A percentile compares a stretch with the other conserved stretches of the same genome.
These are phyloP conservation scores for Microctonus brassicae DNA, from an alignment of 2,888 invertebrate genomes.

Conservation along the genomic window DNA sequence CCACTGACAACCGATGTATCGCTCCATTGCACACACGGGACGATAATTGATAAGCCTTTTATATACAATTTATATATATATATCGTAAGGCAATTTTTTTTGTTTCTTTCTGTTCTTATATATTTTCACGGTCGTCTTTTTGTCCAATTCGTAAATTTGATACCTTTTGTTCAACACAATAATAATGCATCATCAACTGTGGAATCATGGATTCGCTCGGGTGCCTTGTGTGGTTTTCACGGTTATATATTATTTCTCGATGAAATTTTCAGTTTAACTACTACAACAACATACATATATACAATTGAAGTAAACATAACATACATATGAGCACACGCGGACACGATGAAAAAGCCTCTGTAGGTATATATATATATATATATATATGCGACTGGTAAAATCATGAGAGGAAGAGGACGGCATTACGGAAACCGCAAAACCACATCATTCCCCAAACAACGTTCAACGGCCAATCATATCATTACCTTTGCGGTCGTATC, in stretches of 20 bases:
- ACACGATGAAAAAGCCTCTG: slow-evolving; percentile 31
- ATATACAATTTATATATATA: slow-evolving; percentile 11
- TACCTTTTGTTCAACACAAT: slow-evolving; percentile 19
- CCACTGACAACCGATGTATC: slow-evolving; percentile 4
- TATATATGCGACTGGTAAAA: slow-evolving; percentile 8
- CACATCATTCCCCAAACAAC: slow-evolving; percentile 65
- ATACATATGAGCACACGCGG: slow-evolving; percentile 5
- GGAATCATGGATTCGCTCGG: slow-evolving; percentile 36
- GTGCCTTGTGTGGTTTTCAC: slow-evolving; percentile 33
- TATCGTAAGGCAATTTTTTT: background rate
- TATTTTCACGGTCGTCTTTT: slow-evolving; percentile 9
- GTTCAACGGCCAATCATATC: slow-evolving; percentile 67
- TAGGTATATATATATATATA: too few relatives aligned
- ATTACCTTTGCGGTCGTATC: slow-evolving; percentile 67
- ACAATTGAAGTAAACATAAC: background rate
- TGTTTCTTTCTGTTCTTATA: slow-evolving; percentile 7
- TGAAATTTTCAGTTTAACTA: slow-evolving; percentile 26
- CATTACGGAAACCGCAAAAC: slow-evolving; percentile 67
- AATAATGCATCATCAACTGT: background rate
- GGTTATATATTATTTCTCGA: slow-evolving; percentile 25
- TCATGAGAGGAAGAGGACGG: slow-evolving; percentile 24
- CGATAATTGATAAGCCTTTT: slow-evolving; percentile 32
- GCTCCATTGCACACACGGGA: slow-evolving; percentile 11
- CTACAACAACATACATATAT: background rate
- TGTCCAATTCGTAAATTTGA: slow-evolving; percentile 25